These are phyloP conservation scores for Cariama cristata DNA, from an alignment of 2,113 vertebrate species.

Conservation along the genomic window DNA sequence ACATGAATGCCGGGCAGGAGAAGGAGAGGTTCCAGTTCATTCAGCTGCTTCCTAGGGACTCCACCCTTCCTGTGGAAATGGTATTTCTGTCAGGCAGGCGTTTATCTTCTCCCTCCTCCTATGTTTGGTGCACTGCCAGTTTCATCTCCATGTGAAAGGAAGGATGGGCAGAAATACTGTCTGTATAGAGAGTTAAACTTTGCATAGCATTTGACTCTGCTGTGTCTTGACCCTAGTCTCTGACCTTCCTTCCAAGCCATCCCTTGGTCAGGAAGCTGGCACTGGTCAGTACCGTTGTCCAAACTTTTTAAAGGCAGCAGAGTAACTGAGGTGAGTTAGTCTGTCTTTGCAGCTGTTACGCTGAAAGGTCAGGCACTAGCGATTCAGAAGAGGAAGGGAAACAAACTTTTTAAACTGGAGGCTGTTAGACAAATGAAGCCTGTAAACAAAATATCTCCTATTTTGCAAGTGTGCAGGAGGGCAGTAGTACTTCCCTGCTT, in stretches of 20 bases:
- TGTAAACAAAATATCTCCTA: neutral
- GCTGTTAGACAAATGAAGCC: neutral
- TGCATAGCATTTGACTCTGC: neutral
- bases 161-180: neutral
- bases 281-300: neutral
- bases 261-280: neutral
- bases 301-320: neutral
- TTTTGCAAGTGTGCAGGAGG: neutral
- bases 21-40: neutral
- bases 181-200: neutral
- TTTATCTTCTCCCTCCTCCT: neutral
- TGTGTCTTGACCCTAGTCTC: accelerated
- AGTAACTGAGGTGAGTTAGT: neutral
- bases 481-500: neutral
- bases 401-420: neutral
- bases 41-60: slow-evolving; percentile 32
- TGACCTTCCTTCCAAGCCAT: neutral
- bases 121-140: neutral
- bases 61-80: slow-evolving; percentile 32
- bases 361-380: neutral
- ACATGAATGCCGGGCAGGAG: neutral
- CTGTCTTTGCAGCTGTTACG: neutral
- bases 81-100: neutral
- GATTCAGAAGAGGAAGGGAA: neutral
- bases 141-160: neutral